phyloP scores from a whole-genome alignment of 1,140 invertebrate species.

The Dufourea novaeangliae region DNA sequence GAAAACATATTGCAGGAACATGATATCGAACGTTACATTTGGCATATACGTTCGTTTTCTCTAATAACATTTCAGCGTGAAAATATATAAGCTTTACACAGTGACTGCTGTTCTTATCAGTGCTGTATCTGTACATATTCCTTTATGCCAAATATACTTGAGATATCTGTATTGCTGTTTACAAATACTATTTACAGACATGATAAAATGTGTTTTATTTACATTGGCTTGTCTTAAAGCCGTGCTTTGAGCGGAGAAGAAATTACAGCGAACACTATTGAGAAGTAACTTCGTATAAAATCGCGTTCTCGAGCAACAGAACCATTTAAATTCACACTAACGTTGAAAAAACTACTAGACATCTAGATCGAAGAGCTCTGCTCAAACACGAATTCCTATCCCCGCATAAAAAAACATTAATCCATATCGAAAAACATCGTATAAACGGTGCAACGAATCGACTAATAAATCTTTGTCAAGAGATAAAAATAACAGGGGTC shows the following conservation, averaged over 20 bases:
- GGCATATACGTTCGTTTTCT: not conserved
- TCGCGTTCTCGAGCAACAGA: no score
- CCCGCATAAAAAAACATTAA: not conserved
- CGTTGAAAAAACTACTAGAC: no score
- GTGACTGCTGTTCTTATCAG: not conserved
- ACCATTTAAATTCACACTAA: no score
- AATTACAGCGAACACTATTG: not conserved
- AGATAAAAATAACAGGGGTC: conserved; percentile 1
- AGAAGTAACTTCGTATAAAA: not conserved
- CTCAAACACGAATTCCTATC: not conserved
- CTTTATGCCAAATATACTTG: conserved; percentile 43
- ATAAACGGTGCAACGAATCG: not conserved
- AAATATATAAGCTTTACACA: not conserved
- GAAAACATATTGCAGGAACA: not conserved
- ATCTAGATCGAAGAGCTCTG: conserved; percentile 28
- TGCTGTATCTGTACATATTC: not conserved
- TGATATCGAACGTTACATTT: conserved; percentile 25
- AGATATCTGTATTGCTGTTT: conserved; percentile 5
- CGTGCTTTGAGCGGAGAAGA: conserved; percentile 26
- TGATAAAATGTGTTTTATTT: conserved; percentile 40
- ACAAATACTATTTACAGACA: conserved; percentile 51
- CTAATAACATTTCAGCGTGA: no score
- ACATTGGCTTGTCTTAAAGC: conserved; percentile 36
- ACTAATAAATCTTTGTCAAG: conserved; percentile 8
- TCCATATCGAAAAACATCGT: not conserved